Conservation (phyloP, 2,113 vertebrate species). For the Naja naja region DNA sequence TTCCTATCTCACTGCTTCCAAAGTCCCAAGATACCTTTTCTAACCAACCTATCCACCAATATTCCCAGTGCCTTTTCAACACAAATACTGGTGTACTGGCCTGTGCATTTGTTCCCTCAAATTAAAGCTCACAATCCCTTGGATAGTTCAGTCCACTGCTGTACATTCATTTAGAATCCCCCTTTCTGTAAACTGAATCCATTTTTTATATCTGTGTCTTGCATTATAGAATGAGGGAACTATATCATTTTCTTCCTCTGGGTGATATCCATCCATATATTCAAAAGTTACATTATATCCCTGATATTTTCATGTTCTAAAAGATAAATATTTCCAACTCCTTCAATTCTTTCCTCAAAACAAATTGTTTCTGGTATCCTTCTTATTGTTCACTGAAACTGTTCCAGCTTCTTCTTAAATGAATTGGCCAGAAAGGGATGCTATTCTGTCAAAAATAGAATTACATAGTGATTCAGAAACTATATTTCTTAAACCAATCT, state of each 20-base stretch:
- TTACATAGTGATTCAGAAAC: neutral
- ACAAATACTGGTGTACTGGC: neutral
- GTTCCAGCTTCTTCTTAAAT: neutral
- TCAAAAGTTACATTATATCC: neutral
- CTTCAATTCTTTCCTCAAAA: neutral
- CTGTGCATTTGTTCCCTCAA: neutral
- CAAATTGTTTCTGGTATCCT: neutral
- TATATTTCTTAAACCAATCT: neutral
- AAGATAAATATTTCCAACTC: neutral
- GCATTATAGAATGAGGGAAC: neutral
- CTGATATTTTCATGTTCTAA: neutral
- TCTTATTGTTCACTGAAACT: neutral
- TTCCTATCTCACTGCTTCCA: neutral
- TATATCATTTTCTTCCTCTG: neutral
- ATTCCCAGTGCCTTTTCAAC: neutral
- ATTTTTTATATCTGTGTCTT: neutral
- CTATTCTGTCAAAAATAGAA: neutral
- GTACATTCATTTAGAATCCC: neutral
- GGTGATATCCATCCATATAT: neutral
- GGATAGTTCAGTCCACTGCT: neutral
- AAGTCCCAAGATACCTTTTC: neutral
- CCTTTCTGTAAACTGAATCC: neutral
- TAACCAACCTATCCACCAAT: neutral
- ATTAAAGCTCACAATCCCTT: neutral
- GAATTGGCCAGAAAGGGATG: neutral